Base-by-base conservation (phyloP, 2,888 invertebrate genomes). In the Emmelina monodactyla region DNA sequence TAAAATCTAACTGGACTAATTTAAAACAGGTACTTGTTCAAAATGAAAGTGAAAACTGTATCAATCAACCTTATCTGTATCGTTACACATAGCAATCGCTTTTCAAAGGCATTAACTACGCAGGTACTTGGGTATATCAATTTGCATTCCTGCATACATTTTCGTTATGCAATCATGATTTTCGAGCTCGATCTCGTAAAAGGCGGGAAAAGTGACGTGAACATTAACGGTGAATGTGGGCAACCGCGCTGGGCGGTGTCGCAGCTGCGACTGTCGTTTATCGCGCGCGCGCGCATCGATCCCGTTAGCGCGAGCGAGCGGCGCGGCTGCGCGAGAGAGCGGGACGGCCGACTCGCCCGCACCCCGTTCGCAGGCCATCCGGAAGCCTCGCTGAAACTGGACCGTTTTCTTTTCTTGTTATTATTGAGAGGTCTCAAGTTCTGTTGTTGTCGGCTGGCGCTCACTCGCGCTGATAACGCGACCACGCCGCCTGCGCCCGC, bases 321-420 rank as follows among this genome's bases (percentile, higher is more conserved):
- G 15, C 16, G 7, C 11, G 28, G n/a, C 33, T 15, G 16, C 49
- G 52, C 42, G 68, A 55, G 65, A 50, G 72, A 72, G 62, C 53
- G 62, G 63, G 60, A 53, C 57, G 40, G 50, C 49, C 47, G 46
- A 49, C 49, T 46, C 50, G 51, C 49, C 58, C 62, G 66, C 64
- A 67, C 67, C 68, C 61, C 70, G 67, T 68, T 65, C 63, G 58
- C 69, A 69, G 68, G 65, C 73, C 76, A 76, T 76, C 78, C 78
- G 78, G 78, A 79, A 78, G 78, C 73, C 76, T 65, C 62, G 66
- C 79, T 79, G 79, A 79, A 79, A 79, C 79, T 79, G 79, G 79
- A 78, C 79, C 79, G 79, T 79, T 78, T 79, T 79, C 78, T 79
- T 79, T 79, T 78, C 78, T 78, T 79, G 78, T 79, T 78, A 71